Base-by-base conservation (phyloP, 2,888 invertebrate species). In the Gastracanthus pulcherrimus region DNA sequence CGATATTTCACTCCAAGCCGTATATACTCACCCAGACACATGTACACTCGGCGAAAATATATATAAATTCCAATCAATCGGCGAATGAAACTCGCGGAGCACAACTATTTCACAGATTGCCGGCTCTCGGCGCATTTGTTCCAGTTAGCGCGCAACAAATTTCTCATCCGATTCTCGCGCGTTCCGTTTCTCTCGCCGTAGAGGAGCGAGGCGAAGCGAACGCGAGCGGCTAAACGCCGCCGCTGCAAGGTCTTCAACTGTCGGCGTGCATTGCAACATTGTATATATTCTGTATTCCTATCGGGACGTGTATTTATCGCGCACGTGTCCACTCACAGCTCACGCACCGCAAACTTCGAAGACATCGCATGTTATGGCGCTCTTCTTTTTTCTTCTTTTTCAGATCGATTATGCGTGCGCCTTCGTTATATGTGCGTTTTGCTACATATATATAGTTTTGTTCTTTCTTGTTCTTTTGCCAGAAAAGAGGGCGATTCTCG, bases 211-310 rank as follows among this genome's bases (percentile, higher is more conserved):
- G 38, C 38, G 48, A 34, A 60, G 29, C 55, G 36, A 74, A 58
- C 51, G 31, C 36, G 23, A 6, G 16, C 45, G 31, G 55, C 34
- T 70, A 55, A 23, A 74, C 34, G 55, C 26, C 23, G 29, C 48
- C 19, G 60, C 60, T 9, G 41, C 67, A 67, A 67, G 67, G 76
- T 76, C 76, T 76, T 67, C 67, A 58, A 55, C 76, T 67, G 75
- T 55, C 76, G 48, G 31, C 26, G 34, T 58, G 41, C 34, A 29
- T 75, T 67, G 55, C 67, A 76, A 76, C 67, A 67, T 58, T 69
- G 58, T 76, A 58, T n/a, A n/a, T 64, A 26, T 62, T 62, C 66
- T 41, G 76, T 67, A 76, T 76, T 62, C 45, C 74, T 26, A 74
- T 62, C 45, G 34, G 19, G n/a, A 34, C n/a, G 23, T 45, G 34